phyloP scores from a whole-genome alignment of 2,888 invertebrate species.

The Helobdella robusta region DNA sequence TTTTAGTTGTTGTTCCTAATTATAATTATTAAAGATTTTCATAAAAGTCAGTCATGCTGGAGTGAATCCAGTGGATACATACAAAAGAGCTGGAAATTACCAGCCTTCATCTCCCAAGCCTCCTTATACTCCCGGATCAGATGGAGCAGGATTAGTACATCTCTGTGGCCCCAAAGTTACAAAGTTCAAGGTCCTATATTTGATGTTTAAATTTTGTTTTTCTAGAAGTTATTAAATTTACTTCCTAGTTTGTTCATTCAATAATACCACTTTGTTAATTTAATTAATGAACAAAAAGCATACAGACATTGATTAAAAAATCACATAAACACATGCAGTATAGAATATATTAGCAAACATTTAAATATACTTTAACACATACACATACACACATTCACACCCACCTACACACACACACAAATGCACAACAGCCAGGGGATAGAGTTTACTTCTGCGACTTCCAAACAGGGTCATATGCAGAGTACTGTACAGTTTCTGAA shows the following conservation, averaged over 20 bases:
- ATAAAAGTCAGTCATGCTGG: conserved; percentile 53
- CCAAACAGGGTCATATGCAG: conserved; percentile 51
- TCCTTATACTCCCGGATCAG: conserved; percentile 54
- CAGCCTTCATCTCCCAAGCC: conserved; percentile 53
- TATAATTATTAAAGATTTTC: conserved; percentile 53
- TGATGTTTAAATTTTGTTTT: neutral
- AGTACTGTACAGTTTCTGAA: conserved; percentile 48
- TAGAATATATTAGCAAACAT: too few species aligned
- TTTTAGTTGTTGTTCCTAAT: too few species aligned
- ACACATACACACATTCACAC: too few species aligned
- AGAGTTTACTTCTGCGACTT: conserved; percentile 46
- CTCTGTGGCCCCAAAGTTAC: conserved; percentile 49
- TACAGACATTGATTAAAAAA: neutral
- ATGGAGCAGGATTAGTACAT: conserved; percentile 54
- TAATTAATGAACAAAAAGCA: too few species aligned
- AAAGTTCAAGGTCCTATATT: conserved; percentile 47
- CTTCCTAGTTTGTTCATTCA: too few species aligned
- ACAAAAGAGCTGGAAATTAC: conserved; percentile 54
- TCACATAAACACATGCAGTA: neutral
- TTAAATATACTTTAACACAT: too few species aligned
- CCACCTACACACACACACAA: too few species aligned
- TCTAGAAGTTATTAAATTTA: neutral
- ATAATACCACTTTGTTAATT: too few species aligned
- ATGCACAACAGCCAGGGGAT: conserved; percentile 50
- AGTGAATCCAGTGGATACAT: conserved; percentile 57